Evolutionary conservation across 35 echinoderm and acorn worm species (phyloP).

Genomic region (Anneissia japonica): DNA sequence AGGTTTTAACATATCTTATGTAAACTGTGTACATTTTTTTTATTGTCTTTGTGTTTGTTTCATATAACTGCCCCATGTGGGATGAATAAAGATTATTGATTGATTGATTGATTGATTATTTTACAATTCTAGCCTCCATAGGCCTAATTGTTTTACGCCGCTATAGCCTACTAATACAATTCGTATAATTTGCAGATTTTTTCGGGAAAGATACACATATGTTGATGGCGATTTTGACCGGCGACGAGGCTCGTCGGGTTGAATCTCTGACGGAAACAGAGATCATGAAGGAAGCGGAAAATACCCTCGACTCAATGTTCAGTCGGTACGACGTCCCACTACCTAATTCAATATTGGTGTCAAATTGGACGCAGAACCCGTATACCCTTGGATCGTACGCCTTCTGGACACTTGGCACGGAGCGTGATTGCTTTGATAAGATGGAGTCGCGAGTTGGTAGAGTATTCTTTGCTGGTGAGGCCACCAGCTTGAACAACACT

Average conservation of each 20-base stretch:
- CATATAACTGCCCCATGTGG: too few species aligned
- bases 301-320: not conserved
- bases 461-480: conserved; percentile 1
- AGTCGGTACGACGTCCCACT: not conserved
- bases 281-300: not conserved
- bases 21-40: too few species aligned
- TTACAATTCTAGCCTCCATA: too few species aligned
- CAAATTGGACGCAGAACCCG: not conserved
- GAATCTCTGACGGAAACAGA: not conserved
- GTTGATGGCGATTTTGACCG: not conserved
- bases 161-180: too few species aligned
- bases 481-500: not conserved
- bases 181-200: too few species aligned
- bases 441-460: not conserved
- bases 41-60: too few species aligned
- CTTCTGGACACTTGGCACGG: not conserved
- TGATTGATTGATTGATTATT: too few species aligned
- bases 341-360: not conserved
- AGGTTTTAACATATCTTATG: too few species aligned
- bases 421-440: not conserved
- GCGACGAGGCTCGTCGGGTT: not conserved
- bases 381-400: not conserved
- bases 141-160: too few species aligned
- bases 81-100: too few species aligned
- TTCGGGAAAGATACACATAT: not conserved